Evolutionary conservation across 2,888 invertebrate species (phyloP).

Genomic region (Nineta flava): DNA sequence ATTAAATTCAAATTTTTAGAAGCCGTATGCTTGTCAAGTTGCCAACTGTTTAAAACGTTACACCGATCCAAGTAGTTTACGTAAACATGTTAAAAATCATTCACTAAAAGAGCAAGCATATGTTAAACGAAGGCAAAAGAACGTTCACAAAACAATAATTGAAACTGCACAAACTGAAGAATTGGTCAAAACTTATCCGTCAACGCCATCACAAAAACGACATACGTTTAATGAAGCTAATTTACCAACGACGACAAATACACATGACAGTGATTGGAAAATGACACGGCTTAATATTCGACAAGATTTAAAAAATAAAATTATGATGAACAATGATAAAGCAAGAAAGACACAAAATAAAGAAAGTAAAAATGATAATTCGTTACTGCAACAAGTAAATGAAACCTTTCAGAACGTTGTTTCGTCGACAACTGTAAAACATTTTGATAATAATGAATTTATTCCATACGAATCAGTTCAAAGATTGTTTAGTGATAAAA

Average conservation of each 20-base stretch:
- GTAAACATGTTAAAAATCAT: conserved; percentile 86
- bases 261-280: conserved; percentile 3
- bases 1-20: conserved; percentile 34
- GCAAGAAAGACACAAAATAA: background rate
- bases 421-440: background rate
- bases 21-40: conserved; percentile 84
- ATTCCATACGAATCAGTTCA: conserved; percentile 5
- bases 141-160: background rate
- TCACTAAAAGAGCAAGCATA: conserved; percentile 25
- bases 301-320: conserved; percentile 27
- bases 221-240: conserved; percentile 14
- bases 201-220: conserved; percentile 3
- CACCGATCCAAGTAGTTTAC: conserved; percentile 83
- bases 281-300: conserved; percentile 15
- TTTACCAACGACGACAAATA: background rate
- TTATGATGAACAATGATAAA: conserved; percentile 12
- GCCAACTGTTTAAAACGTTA: conserved; percentile 78
- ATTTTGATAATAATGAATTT: conserved; percentile 2
- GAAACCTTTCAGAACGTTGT: background rate
- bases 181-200: background rate
- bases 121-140: conserved; percentile 17
- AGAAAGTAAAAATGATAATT: background rate
- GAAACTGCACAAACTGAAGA: background rate
- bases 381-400: background rate
- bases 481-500: conserved; percentile 3